phyloP scores from a whole-genome alignment of 2,113 vertebrate species.

The Corynorhinus townsendii region DNA sequence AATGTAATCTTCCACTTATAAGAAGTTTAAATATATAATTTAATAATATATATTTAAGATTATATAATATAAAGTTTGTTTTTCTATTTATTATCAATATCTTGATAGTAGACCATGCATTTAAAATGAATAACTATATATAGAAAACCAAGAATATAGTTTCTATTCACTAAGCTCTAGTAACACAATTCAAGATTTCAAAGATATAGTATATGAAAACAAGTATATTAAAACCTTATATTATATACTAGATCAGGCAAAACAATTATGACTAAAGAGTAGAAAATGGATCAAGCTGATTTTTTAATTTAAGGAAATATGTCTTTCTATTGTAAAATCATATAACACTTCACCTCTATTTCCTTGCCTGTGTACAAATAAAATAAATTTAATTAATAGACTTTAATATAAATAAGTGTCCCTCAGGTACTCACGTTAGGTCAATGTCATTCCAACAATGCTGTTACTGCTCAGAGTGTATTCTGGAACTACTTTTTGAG shows the following conservation, averaged over 20 bases:
- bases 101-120: background rate
- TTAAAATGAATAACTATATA: constrained; percentile 13
- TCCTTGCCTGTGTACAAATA: background rate
- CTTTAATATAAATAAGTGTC: background rate
- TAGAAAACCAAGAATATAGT: constrained; percentile 5
- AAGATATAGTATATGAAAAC: background rate
- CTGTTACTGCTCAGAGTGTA: background rate
- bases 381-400: background rate
- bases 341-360: background rate
- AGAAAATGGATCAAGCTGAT: background rate
- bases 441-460: background rate
- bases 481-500: background rate
- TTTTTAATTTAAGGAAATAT: background rate
- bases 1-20: background rate
- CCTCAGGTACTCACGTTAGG: background rate
- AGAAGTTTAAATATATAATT: background rate
- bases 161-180: background rate
- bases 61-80: background rate
- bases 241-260: background rate
- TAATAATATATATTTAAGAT: background rate
- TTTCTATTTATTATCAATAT: constrained; percentile 14
- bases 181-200: constrained; percentile 12
- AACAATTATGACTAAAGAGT: background rate
- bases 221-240: background rate
- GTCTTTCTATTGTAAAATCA: background rate